These are phyloP conservation scores for Knipowitschia caucasica DNA, from an alignment of 2,797 vertebrate species.

Conservation along the genomic window DNA sequence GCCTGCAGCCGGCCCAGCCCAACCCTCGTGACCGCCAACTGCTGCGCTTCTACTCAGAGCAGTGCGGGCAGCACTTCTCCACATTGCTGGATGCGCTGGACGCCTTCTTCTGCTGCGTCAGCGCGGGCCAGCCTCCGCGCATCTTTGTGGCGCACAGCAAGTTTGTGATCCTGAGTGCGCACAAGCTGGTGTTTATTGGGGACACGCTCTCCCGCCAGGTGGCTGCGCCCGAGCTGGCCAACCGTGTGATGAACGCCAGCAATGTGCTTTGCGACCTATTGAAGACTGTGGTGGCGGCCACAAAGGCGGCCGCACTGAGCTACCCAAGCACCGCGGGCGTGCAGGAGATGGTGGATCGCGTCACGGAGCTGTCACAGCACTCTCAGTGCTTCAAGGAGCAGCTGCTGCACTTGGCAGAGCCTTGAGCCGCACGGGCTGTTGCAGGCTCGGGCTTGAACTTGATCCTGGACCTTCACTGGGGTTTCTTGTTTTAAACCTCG, in stretches of 20 bases:
- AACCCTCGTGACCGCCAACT: slow-evolving; percentile 90
- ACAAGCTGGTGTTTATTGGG: slow-evolving; percentile 97
- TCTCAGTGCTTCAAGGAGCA: slow-evolving; percentile 90
- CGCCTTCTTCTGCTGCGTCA: slow-evolving; percentile 89
- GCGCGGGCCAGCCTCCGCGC: slow-evolving; percentile 85
- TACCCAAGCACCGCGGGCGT: slow-evolving; percentile 87
- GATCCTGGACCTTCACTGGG: too few relatives aligned
- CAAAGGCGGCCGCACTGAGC: slow-evolving; percentile 89
- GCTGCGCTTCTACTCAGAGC: slow-evolving; percentile 90
- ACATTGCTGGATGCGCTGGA: slow-evolving; percentile 91
- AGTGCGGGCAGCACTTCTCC: slow-evolving; percentile 90
- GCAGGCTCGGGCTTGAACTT: too few relatives aligned
- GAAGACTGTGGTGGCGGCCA: slow-evolving; percentile 88
- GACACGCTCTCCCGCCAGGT: slow-evolving; percentile 90
- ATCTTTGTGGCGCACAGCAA: slow-evolving; percentile 97
- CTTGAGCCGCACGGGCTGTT: slow-evolving; percentile 50
- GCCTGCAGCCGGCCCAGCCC: slow-evolving; percentile 59
- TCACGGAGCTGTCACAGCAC: slow-evolving; percentile 86
- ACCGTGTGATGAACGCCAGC: slow-evolving; percentile 90
- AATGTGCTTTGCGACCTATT: slow-evolving; percentile 92
- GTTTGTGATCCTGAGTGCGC: slow-evolving; percentile 93
- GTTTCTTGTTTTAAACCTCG: too few relatives aligned
- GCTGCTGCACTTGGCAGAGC: slow-evolving; percentile 83
- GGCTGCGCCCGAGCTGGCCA: slow-evolving; percentile 79
- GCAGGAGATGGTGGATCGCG: slow-evolving; percentile 94